Conservation (phyloP, 1,140 invertebrate genomes). For the Choristoneura fumiferana region DNA sequence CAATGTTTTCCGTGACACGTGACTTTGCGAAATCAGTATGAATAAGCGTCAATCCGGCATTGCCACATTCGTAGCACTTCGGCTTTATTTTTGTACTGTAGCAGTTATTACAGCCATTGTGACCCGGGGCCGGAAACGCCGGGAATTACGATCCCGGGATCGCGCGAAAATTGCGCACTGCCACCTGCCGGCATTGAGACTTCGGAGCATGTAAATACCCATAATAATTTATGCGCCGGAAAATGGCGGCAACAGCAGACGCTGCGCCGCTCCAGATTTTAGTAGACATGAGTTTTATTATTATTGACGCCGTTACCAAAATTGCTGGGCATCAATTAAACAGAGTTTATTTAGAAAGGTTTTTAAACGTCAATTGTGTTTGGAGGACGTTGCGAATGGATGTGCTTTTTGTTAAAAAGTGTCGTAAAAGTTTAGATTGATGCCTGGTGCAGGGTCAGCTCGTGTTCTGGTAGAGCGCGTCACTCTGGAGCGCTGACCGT, state of each 20-base stretch:
- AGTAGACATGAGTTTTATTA: constrained; percentile 7
- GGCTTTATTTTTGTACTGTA: not conserved
- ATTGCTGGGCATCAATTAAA: constrained; percentile 10
- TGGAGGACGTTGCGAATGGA: too few species aligned
- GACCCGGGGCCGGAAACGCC: not conserved
- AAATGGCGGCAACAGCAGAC: not conserved
- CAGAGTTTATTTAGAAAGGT: not conserved
- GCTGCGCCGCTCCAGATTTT: not conserved
- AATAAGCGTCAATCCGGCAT: too few species aligned
- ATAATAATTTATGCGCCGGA: not conserved
- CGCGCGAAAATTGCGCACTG: not conserved
- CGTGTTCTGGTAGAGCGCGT: constrained; percentile 39
- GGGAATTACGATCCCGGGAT: not conserved
- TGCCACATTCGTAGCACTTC: not conserved
- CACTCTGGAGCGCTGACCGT: constrained; percentile 29
- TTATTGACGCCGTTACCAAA: constrained; percentile 7
- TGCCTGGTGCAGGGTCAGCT: constrained; percentile 10
- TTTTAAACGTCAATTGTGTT: too few species aligned
- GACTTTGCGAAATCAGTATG: too few species aligned
- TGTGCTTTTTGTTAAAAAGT: too few species aligned
- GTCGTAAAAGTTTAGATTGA: too few species aligned
- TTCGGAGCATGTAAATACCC: not conserved
- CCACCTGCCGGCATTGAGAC: not conserved
- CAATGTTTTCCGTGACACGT: too few species aligned
- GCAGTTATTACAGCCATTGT: not conserved